A percentile compares a stretch with the other conserved stretches of the same genome.
Evolutionary conservation across 2,113 vertebrate species (phyloP).

Genomic region (Pedetes capensis): DNA sequence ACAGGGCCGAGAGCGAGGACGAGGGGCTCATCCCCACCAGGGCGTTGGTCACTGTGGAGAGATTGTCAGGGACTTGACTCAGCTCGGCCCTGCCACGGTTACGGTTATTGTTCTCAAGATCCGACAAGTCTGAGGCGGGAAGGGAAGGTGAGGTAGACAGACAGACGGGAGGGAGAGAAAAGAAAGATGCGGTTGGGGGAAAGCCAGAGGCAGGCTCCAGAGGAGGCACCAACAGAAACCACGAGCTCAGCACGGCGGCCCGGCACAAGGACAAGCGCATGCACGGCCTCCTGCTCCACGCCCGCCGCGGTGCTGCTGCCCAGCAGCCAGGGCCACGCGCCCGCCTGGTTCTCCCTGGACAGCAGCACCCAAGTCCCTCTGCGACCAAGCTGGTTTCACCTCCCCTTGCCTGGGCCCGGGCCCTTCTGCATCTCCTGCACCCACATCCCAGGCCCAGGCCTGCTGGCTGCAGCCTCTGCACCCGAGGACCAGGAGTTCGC

Average conservation of each 20-base stretch:
- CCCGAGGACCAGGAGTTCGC: not conserved
- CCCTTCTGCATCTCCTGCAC: not conserved
- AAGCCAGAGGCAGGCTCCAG: slow-evolving; percentile 72
- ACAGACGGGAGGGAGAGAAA: slow-evolving; percentile 78
- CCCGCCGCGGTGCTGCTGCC: not conserved
- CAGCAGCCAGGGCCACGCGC: fast-evolving
- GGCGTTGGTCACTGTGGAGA: slow-evolving; percentile 99
- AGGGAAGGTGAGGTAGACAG: slow-evolving; percentile 65
- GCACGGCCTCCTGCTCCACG: not conserved
- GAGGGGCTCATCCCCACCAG: slow-evolving; percentile 98
- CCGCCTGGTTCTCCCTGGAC: not conserved
- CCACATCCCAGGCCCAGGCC: too few species aligned
- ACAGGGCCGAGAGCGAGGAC: slow-evolving; percentile 93
- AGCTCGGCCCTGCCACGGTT: slow-evolving; percentile 82
- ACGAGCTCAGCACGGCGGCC: not conserved
- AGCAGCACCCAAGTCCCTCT: not conserved
- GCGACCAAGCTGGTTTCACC: fast-evolving
- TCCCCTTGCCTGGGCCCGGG: fast-evolving
- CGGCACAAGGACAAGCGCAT: not conserved
- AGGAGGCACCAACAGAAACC: too few species aligned
- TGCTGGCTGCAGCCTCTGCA: not conserved
- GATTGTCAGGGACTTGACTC: slow-evolving; percentile 92
- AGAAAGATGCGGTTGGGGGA: slow-evolving; percentile 80
- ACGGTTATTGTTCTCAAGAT: slow-evolving; percentile 91
- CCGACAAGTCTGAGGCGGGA: slow-evolving; percentile 86